These are phyloP conservation scores for Sciurus vulgaris DNA, from an alignment of 2,797 vertebrate species.

Conservation along the genomic window DNA sequence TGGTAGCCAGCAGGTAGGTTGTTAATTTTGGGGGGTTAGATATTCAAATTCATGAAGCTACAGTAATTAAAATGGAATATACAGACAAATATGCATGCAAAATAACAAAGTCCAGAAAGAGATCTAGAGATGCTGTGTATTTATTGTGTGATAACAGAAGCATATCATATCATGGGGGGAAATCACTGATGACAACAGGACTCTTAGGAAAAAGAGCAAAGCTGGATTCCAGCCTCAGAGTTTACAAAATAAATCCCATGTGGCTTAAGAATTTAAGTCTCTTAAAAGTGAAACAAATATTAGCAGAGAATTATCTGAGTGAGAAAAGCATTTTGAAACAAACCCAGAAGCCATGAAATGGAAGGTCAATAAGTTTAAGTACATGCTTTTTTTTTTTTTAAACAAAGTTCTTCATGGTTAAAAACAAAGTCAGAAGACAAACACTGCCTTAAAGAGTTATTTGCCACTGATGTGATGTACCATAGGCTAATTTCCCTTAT, in stretches of 20 bases:
- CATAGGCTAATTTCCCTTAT: background rate
- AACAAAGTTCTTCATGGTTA: background rate
- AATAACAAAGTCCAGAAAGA: background rate
- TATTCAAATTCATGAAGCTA: background rate
- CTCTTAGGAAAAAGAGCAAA: background rate
- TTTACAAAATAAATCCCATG: background rate
- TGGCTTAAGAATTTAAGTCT: background rate
- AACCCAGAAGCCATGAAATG: background rate
- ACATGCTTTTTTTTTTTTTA: background rate
- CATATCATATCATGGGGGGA: accelerated
- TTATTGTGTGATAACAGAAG: background rate
- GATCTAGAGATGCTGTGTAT: background rate
- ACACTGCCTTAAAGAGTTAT: background rate
- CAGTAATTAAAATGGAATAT: background rate
- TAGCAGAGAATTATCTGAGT: background rate
- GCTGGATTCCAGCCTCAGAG: background rate
- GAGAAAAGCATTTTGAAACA: background rate
- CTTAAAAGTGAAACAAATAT: background rate
- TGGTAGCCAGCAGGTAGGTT: background rate
- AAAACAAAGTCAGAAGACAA: background rate
- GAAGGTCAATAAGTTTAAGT: no score
- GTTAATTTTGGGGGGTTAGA: background rate
- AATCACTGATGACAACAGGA: background rate
- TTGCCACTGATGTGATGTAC: background rate
- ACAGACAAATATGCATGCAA: background rate